These are phyloP conservation scores for Athene noctua DNA, from an alignment of 2,113 vertebrate species.

Conservation along the genomic window DNA sequence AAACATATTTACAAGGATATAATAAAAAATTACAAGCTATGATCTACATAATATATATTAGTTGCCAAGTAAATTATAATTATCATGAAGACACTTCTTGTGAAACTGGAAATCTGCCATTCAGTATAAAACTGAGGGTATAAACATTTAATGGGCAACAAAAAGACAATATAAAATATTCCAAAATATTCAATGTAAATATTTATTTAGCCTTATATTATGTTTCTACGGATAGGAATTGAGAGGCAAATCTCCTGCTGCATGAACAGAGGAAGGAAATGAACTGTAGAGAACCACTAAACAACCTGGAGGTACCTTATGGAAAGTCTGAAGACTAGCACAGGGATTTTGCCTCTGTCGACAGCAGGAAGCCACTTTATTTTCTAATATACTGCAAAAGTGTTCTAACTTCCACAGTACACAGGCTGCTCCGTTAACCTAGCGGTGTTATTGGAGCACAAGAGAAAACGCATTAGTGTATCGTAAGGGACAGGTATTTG, in stretches of 20 bases:
- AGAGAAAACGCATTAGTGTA: background rate
- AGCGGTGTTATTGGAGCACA: background rate
- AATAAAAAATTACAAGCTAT: background rate
- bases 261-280: background rate
- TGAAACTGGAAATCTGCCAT: background rate
- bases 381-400: background rate
- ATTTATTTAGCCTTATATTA: background rate
- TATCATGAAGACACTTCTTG: background rate
- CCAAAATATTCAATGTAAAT: background rate
- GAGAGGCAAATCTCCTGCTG: background rate
- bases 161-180: background rate
- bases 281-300: background rate
- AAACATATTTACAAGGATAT: background rate
- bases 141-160: background rate
- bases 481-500: background rate
- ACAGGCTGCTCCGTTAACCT: background rate
- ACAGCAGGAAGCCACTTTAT: background rate
- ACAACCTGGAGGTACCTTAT: constrained; percentile 17
- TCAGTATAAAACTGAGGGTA: background rate
- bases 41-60: background rate
- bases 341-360: background rate
- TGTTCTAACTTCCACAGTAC: background rate
- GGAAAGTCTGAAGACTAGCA: background rate
- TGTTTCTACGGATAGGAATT: background rate
- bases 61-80: background rate